A percentile compares a stretch with the other conserved stretches of the same genome.
Evolutionary conservation across 2,888 invertebrate species (phyloP).

Genomic region (Lagria hirta): DNA sequence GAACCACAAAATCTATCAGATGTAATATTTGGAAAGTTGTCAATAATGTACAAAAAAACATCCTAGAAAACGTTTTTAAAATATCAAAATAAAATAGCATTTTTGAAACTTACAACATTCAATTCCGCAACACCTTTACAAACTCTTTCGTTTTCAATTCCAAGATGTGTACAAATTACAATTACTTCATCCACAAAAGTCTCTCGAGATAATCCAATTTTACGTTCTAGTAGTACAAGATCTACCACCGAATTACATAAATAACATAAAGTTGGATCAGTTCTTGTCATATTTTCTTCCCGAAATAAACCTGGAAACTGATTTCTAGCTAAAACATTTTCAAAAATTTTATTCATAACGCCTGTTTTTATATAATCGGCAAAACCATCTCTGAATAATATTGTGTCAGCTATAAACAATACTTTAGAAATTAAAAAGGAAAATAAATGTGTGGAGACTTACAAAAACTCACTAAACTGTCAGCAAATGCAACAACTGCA

Average conservation of each 20-base stretch:
- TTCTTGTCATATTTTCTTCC: conserved; percentile 12
- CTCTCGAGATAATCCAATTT: conserved; percentile 17
- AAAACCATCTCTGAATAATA: too few species aligned
- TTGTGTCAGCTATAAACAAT: too few species aligned
- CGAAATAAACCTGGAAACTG: conserved; percentile 34
- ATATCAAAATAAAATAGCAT: background rate
- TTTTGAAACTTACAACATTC: conserved; percentile 30
- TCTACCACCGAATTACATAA: conserved; percentile 25
- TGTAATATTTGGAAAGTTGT: conserved; percentile 56
- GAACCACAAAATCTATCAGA: conserved; percentile 60
- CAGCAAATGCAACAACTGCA: too few species aligned
- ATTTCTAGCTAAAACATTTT: too few species aligned
- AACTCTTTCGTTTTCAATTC: conserved; percentile 29
- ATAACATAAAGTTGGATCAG: conserved; percentile 21
- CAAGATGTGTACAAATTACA: conserved; percentile 23
- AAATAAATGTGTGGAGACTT: too few species aligned
- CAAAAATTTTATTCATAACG: too few species aligned
- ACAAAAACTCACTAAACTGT: too few species aligned
- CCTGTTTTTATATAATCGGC: too few species aligned
- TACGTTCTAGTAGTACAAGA: conserved; percentile 24
- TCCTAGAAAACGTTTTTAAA: conserved; percentile 53
- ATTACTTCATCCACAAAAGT: conserved; percentile 23
- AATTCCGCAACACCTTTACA: conserved; percentile 31
- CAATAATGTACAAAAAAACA: conserved; percentile 62
- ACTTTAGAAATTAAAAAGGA: too few species aligned